These are phyloP conservation scores for Drosophila parvula DNA, from an alignment of 1,140 invertebrate species.

Conservation along the genomic window DNA sequence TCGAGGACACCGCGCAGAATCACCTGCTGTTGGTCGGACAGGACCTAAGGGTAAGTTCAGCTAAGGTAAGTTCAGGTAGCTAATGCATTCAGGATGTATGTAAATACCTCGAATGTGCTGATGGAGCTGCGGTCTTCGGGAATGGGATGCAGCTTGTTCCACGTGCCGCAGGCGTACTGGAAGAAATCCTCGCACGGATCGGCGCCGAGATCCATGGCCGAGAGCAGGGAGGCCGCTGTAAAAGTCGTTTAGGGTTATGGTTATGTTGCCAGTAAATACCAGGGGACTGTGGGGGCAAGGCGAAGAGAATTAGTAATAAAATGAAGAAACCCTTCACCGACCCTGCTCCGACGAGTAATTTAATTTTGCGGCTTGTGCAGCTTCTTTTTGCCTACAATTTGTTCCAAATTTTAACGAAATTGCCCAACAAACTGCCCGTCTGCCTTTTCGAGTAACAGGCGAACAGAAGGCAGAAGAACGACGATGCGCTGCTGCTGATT, in stretches of 20 bases:
- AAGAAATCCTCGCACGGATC: conserved; percentile 96
- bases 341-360: no score
- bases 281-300: no score
- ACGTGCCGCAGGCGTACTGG: conserved; percentile 94
- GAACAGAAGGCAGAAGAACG: no score
- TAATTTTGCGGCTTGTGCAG: no score
- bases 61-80: not conserved
- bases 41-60: conserved; percentile 84
- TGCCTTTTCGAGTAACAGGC: no score
- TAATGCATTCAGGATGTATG: not conserved
- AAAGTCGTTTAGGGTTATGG: not conserved
- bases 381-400: no score
- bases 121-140: conserved; percentile 94
- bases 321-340: no score
- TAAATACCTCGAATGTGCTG: conserved; percentile 91
- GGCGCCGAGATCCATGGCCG: conserved; percentile 91
- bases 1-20: conserved; percentile 92
- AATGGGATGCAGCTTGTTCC: conserved; percentile 95
- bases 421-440: no score
- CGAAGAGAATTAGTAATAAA: no score
- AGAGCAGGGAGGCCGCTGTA: conserved; percentile 91
- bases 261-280: no score
- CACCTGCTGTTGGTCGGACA: conserved; percentile 94
- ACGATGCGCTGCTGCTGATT: no score
- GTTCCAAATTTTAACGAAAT: no score